Evolutionary conservation across 64 coral and sea anemone species (phyloP).

Genomic region (Astreopora myriophthalma): DNA sequence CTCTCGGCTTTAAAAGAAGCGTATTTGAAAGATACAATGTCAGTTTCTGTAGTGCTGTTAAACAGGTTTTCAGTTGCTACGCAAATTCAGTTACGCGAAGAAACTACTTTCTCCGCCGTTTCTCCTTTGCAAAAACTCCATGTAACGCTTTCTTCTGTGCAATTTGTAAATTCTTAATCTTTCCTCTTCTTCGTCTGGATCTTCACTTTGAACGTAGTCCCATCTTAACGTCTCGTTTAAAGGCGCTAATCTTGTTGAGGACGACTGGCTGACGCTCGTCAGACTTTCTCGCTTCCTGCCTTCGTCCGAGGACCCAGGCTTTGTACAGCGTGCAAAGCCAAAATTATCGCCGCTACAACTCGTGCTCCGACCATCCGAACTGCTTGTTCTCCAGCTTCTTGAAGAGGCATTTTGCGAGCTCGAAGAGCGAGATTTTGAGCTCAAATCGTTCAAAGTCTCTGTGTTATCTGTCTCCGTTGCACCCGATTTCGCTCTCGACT

Average conservation of each 20-base stretch:
- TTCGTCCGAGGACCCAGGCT: background rate
- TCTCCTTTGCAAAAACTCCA: conserved; percentile 24
- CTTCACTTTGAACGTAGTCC: background rate
- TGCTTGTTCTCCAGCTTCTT: conserved; percentile 15
- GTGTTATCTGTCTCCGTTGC: background rate
- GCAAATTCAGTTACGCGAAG: background rate
- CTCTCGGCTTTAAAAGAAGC: background rate
- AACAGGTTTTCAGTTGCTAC: background rate
- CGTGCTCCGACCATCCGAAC: conserved; percentile 25
- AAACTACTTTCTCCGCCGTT: conserved; percentile 21
- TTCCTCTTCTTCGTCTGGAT: conserved; percentile 25
- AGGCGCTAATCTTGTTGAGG: background rate
- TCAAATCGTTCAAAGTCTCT: background rate
- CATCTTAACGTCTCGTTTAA: conserved; percentile 33
- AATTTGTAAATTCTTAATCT: conserved; percentile 40
- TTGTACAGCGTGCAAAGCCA: background rate
- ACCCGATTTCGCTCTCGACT: conserved; percentile 9
- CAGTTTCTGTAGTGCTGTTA: background rate
- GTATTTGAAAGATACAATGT: background rate
- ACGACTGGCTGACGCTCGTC: background rate
- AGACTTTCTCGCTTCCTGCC: background rate
- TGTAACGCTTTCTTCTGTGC: conserved; percentile 26
- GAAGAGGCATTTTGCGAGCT: conserved; percentile 24
- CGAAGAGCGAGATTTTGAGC: conserved; percentile 15
- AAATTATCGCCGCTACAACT: conserved; percentile 25